A percentile compares a stretch with the other conserved stretches of the same genome.
Evolutionary conservation across 2,113 vertebrate species (phyloP).

Genomic region (Campylomormyrus tamandua): DNA sequence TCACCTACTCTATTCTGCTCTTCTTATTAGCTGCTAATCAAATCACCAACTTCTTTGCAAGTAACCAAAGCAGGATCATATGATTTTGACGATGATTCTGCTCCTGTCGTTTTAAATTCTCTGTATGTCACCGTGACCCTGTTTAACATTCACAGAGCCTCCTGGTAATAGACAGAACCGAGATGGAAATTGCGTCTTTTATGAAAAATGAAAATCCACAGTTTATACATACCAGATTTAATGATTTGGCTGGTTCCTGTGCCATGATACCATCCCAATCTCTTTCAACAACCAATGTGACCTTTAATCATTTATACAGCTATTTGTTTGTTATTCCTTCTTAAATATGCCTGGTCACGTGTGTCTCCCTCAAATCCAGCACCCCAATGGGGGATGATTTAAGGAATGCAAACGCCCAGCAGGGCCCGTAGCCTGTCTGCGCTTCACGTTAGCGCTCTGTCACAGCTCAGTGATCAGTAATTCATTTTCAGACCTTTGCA

Average conservation of each 20-base stretch:
- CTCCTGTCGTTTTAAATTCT: background rate
- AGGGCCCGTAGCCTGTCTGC: conserved; percentile 60
- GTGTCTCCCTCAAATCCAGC: conserved; percentile 19
- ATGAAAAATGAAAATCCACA: background rate
- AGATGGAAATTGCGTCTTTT: background rate
- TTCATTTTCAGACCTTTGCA: conserved; percentile 70
- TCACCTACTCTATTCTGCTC: background rate
- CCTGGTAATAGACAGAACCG: background rate
- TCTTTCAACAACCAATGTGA: background rate
- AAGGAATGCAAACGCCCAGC: conserved; percentile 26
- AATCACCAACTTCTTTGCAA: background rate
- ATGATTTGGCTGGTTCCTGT: background rate
- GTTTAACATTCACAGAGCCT: background rate
- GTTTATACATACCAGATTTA: background rate
- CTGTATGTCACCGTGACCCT: background rate
- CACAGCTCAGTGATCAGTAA: conserved; percentile 76
- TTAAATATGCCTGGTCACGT: conserved; percentile 6
- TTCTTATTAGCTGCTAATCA: background rate
- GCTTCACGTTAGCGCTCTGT: conserved; percentile 62
- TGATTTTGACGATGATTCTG: background rate
- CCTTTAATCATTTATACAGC: background rate
- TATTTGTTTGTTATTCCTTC: conserved; percentile 26
- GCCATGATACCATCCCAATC: background rate
- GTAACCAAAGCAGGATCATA: background rate
- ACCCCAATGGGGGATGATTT: conserved; percentile 37